Evolutionary conservation across 2,797 vertebrate genomes (phyloP), one percentile per base, ranked within the genome.

Genomic region (Odontamblyopus lacepedii): DNA sequence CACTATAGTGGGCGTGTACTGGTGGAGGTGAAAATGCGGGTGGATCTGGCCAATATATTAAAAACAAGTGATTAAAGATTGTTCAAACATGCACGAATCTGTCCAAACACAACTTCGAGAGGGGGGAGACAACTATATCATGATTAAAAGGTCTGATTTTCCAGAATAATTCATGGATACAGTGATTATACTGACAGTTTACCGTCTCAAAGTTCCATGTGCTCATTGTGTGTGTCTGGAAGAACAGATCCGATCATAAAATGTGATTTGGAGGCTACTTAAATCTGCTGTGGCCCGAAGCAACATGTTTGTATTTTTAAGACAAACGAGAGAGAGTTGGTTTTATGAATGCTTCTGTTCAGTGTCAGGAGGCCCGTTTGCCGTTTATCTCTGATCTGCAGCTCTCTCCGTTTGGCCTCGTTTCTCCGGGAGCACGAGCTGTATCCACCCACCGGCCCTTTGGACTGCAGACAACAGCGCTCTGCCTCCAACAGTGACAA

Each of bases 271-370:
- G 15, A 16, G 13, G 12, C 4, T 6, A 6, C 15, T 29, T 35
- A n/a, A 62, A 35, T 5, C 7, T 11, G 30, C 3, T n/a, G 60
- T 62, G 60, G 60, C 60, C 60, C 2, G 60, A 30, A 62, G 60
- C 60, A 3, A 3, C 60, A n/a, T 18, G 32, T 35, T 16, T 38
- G 32, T 35, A 38, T n/a, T 63, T 63, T n/a, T n/a, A 19, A 19
- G 30, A 38, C 18, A 38, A 63, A 32, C n/a, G 16, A n/a, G 18
- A 23, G 30, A 7, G n/a, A 19, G 30, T 35, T 7, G 18, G 9
- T 63, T 63, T 63, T 38, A 63, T 63, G 61, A 63, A 63, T 23
- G 61, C 32, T 35, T 63, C 61, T 63, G 61, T 63, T 63, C 32
- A 63, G 32, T 6, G 32, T 63, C 61, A 63, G 32, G 30, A 63